Conservation (phyloP, 1,140 invertebrate species). For the Drosophila bipectinata region DNA sequence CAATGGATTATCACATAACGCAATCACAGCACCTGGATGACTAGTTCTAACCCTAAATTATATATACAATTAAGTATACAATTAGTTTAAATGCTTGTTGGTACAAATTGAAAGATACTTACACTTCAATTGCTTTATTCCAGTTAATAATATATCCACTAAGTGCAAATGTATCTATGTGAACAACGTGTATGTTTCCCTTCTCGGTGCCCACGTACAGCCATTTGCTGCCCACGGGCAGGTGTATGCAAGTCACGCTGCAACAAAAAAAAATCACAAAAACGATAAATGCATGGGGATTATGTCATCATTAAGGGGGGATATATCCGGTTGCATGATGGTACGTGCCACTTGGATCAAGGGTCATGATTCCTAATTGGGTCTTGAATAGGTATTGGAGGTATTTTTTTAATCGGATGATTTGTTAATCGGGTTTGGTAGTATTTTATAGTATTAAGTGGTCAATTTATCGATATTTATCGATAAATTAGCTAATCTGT, state of each 20-base stretch:
- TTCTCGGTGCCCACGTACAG: slow-evolving; percentile 98
- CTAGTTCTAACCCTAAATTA: slow-evolving; percentile 93
- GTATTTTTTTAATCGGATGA: no score
- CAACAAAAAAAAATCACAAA: slow-evolving; percentile 23
- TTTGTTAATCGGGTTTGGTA: no score
- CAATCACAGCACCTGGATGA: slow-evolving; percentile 97
- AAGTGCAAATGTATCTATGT: slow-evolving; percentile 97
- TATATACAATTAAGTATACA: background rate
- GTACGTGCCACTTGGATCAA: background rate
- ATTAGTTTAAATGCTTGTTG: background rate
- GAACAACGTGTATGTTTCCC: slow-evolving; percentile 98
- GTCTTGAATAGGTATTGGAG: background rate
- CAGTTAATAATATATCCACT: slow-evolving; percentile 99
- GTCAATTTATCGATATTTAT: no score
- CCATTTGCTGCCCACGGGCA: slow-evolving; percentile 99
- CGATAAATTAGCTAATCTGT: no score
- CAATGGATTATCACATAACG: slow-evolving; percentile 97
- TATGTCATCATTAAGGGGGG: slow-evolving; percentile 17
- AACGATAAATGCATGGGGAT: background rate
- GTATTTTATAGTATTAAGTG: no score
- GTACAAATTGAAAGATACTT: slow-evolving; percentile 86
- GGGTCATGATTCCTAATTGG: background rate
- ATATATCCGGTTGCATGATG: background rate
- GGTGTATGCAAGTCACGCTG: slow-evolving; percentile 96
- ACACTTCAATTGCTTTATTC: slow-evolving; percentile 99